Conservation (phyloP, 2,113 vertebrate genomes). For the Hiodon tergisus region DNA sequence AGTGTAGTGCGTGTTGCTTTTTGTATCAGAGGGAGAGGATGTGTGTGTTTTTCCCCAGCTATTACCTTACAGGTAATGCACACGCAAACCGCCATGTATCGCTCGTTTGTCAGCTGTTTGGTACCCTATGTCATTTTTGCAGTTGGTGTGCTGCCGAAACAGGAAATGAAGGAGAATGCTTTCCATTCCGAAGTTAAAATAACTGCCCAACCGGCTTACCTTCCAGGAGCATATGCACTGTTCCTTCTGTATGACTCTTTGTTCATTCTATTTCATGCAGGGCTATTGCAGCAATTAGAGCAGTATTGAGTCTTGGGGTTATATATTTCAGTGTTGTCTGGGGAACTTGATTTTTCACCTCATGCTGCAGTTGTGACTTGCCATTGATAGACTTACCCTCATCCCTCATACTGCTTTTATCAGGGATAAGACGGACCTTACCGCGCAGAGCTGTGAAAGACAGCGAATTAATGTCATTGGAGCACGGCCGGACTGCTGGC, state of each 20-base stretch:
- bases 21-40: no score
- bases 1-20: no score
- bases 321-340: neutral
- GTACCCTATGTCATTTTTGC: conserved; percentile 37
- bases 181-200: conserved; percentile 56
- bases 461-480: no score
- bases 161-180: conserved; percentile 69
- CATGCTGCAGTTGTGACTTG: neutral
- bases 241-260: conserved; percentile 19
- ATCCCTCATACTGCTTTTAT: conserved; percentile 24
- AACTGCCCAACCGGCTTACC: conserved; percentile 46
- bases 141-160: conserved; percentile 35
- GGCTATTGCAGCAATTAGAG: neutral
- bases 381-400: conserved; percentile 3
- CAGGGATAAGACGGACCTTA: conserved; percentile 12
- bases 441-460: no score
- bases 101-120: conserved; percentile 14
- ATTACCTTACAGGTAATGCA: neutral
- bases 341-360: neutral
- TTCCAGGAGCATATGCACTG: conserved; percentile 41
- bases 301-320: no score
- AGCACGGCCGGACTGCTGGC: no score
- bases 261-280: conserved; percentile 27
- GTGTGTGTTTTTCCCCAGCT: neutral
- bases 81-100: neutral